Evolutionary conservation across 2,113 vertebrate genomes (phyloP).

Genomic region (Bambusicola thoracicus): DNA sequence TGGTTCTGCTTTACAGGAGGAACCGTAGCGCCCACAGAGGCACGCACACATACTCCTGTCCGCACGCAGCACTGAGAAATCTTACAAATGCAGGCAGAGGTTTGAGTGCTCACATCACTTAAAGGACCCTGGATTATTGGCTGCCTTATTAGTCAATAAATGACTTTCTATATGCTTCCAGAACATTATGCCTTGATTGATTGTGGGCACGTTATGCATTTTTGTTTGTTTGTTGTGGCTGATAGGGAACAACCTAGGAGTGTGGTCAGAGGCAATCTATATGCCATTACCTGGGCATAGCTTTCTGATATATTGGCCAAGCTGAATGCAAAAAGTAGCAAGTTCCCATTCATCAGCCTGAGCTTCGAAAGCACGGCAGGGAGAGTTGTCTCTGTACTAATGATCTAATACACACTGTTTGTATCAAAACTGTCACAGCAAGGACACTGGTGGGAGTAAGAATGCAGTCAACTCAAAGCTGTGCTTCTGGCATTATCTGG

Average conservation of each 20-base stretch:
- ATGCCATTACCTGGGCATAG: background rate
- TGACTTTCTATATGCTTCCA: conserved; percentile 11
- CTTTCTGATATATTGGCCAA: conserved; percentile 18
- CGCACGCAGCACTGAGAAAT: background rate
- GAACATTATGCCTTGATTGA: conserved; percentile 7
- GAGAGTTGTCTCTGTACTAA: conserved; percentile 19
- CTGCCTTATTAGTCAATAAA: conserved; percentile 36
- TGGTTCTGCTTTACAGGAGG: background rate
- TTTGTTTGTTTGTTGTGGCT: conserved; percentile 29
- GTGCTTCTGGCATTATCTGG: conserved; percentile 42
- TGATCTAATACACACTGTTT: conserved; percentile 46
- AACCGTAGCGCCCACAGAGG: background rate
- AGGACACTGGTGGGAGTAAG: conserved; percentile 49
- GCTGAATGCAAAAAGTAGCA: background rate
- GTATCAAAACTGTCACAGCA: conserved; percentile 41
- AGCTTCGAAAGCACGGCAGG: conserved; percentile 17
- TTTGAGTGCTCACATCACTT: background rate
- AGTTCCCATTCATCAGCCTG: conserved; percentile 33
- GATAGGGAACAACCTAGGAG: conserved; percentile 27
- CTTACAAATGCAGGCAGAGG: background rate
- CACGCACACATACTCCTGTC: fast-evolving
- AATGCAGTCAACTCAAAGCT: conserved; percentile 10
- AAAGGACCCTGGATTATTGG: conserved; percentile 28
- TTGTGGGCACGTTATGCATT: background rate
- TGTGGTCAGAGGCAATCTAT: background rate